These are phyloP conservation scores for Chironomus striatipennis DNA, from an alignment of 1,140 invertebrate genomes.

Conservation along the genomic window DNA sequence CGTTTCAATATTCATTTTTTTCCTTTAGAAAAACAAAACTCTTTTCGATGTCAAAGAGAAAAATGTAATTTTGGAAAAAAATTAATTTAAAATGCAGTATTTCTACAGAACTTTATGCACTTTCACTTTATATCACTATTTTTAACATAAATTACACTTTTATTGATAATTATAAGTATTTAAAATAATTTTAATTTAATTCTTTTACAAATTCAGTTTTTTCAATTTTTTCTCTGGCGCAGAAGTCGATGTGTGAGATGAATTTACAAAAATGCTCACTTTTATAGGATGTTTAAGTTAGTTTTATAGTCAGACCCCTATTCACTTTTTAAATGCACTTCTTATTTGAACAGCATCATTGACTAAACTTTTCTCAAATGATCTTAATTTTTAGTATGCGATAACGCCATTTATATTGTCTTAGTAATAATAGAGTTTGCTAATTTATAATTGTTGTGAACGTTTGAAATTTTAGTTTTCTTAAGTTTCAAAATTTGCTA, in stretches of 20 bases:
- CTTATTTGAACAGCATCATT: too few species aligned
- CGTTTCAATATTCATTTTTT: constrained; percentile 14
- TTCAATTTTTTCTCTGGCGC: not conserved
- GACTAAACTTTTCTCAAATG: too few species aligned
- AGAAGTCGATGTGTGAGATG: not conserved
- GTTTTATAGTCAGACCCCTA: too few species aligned
- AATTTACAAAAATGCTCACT: not conserved
- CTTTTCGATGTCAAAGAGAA: not conserved
- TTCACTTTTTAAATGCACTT: too few species aligned
- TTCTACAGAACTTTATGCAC: not conserved
- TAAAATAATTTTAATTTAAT: constrained; percentile 10
- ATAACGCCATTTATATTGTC: too few species aligned
- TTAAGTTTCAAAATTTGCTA: too few species aligned
- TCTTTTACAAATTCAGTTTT: constrained; percentile 8
- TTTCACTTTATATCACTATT: not conserved
- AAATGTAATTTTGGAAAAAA: not conserved
- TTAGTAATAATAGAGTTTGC: too few species aligned
- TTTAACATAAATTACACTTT: constrained; percentile 2
- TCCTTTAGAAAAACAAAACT: constrained; percentile 14
- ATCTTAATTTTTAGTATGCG: too few species aligned
- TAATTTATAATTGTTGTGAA: too few species aligned
- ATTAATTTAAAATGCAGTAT: constrained; percentile 7
- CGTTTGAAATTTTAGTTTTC: too few species aligned
- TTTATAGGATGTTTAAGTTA: too few species aligned
- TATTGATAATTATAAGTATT: not conserved